Percentiles rank a stretch among this genome's conserved stretches.
phyloP scores from a whole-genome alignment of 2,797 vertebrate species.

The Oceanodroma leucorhoa region DNA sequence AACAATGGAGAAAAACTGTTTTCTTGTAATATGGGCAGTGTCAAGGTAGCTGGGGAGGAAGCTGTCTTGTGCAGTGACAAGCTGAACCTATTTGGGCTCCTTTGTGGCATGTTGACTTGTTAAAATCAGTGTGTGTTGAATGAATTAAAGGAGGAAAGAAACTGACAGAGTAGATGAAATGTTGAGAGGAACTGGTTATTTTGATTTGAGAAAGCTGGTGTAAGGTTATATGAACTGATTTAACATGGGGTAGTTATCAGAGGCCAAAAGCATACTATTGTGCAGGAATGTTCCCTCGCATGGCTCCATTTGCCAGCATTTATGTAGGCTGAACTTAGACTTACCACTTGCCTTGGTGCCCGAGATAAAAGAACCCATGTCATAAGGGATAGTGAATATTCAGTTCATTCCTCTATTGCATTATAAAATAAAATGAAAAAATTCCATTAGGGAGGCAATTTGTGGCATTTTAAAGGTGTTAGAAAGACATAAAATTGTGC shows the following conservation, averaged over 20 bases:
- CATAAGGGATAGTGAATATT: not conserved
- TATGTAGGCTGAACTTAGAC: not conserved
- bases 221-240: not conserved
- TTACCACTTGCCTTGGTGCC: not conserved
- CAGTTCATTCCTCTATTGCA: not conserved
- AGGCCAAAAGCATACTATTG: not conserved
- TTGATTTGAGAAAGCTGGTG: not conserved
- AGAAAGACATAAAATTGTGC: not conserved
- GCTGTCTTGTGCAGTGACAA: not conserved
- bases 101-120: not conserved
- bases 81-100: not conserved
- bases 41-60: not conserved
- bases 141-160: not conserved
- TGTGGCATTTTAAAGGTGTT: not conserved
- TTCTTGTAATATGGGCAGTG: not conserved
- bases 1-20: not conserved
- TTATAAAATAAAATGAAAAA: not conserved
- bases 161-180: not conserved
- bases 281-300: not conserved
- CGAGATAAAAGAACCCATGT: not conserved
- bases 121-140: not conserved
- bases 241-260: not conserved
- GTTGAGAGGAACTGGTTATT: not conserved
- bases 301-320: not conserved
- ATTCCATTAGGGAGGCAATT: not conserved